Evolutionary conservation across 1,140 invertebrate species (phyloP).

Genomic region (Heliothis subflexa): DNA sequence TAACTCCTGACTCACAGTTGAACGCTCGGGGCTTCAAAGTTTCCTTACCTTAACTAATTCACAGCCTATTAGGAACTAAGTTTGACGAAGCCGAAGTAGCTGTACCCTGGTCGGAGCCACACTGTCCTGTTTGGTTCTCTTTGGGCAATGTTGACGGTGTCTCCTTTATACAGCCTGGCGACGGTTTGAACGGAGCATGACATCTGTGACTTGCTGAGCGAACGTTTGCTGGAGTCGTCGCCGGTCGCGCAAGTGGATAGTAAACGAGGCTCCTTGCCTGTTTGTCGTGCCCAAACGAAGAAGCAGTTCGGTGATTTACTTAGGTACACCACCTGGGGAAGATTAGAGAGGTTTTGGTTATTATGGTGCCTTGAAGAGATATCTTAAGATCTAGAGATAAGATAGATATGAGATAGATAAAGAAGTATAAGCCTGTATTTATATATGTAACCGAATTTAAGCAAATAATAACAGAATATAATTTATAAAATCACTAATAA

Average conservation of each 20-base stretch:
- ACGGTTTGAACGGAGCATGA: constrained; percentile 75
- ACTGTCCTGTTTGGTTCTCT: constrained; percentile 76
- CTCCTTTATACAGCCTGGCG: constrained; percentile 66
- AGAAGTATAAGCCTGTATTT: no score
- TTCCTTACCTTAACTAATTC: constrained; percentile 34
- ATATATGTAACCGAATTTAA: no score
- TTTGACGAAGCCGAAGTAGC: constrained; percentile 79
- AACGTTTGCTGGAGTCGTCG: constrained; percentile 65
- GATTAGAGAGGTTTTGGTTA: constrained; percentile 4
- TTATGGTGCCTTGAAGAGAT: not conserved
- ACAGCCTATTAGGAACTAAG: constrained; percentile 77
- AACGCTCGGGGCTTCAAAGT: constrained; percentile 7
- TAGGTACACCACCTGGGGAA: constrained; percentile 77
- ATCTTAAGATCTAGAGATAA: not conserved
- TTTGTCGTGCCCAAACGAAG: constrained; percentile 71
- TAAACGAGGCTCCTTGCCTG: constrained; percentile 55
- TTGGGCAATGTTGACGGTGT: constrained; percentile 72
- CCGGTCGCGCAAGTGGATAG: constrained; percentile 73
- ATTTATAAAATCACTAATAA: not conserved
- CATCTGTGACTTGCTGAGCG: constrained; percentile 70
- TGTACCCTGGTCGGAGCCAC: constrained; percentile 72
- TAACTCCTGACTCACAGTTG: constrained; percentile 29
- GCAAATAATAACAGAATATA: no score
- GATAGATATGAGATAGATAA: not conserved
- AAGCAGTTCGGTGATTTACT: constrained; percentile 74